Evolutionary conservation across 2,113 vertebrate species (phyloP).

Genomic region (Colossoma macropomum): DNA sequence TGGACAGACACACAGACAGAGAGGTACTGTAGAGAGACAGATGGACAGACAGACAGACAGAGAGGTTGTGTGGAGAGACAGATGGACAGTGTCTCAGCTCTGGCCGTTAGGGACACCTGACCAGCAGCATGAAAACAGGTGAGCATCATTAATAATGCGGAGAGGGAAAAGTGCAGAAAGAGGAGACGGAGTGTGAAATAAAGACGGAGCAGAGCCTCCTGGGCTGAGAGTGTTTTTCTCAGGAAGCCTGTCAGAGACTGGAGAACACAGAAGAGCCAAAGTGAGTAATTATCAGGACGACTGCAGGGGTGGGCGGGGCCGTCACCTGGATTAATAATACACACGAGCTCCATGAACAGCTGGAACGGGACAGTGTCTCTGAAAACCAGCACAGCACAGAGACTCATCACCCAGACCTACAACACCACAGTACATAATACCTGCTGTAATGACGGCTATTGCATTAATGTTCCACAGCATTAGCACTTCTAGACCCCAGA

Average conservation of each 20-base stretch:
- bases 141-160: constrained; percentile 41
- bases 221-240: constrained; percentile 10
- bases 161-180: constrained; percentile 32
- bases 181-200: constrained; percentile 22
- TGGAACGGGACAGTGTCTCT: not conserved
- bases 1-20: too few relatives aligned
- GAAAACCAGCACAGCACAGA: not conserved
- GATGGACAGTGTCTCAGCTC: not conserved
- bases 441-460: too few relatives aligned
- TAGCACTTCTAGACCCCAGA: too few relatives aligned
- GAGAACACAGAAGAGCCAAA: constrained; percentile 21
- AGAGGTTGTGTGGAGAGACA: too few relatives aligned
- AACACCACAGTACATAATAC: too few relatives aligned
- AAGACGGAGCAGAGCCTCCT: constrained; percentile 31
- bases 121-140: not conserved
- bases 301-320: constrained; percentile 19
- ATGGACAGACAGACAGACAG: too few relatives aligned
- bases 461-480: too few relatives aligned
- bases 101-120: constrained; percentile 20
- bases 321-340: constrained; percentile 37
- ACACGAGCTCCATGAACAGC: constrained; percentile 10
- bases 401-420: not conserved
- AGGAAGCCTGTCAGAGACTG: constrained; percentile 15
- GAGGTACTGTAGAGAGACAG: too few relatives aligned
- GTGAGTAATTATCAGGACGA: constrained; percentile 21